Evolutionary conservation across 2,888 invertebrate species (phyloP).

Genomic region (Idaea straminata): DNA sequence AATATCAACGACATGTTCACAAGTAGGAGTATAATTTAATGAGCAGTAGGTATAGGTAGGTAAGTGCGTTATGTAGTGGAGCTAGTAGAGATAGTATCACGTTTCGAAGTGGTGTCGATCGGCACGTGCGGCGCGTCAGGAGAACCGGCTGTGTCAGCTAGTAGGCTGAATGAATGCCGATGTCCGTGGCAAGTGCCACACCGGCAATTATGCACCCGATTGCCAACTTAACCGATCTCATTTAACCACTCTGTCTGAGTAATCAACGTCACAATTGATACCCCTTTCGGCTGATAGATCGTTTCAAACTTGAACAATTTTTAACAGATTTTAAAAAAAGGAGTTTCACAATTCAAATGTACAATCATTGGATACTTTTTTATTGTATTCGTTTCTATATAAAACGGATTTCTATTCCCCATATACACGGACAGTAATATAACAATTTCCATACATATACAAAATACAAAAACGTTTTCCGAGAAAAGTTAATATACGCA

Average conservation of each 20-base stretch:
- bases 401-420: not conserved
- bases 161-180: constrained; percentile 45
- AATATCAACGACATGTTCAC: not conserved
- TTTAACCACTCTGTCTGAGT: constrained; percentile 30
- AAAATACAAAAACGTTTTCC: not conserved
- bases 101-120: constrained; percentile 62
- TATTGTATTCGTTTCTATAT: not conserved
- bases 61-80: constrained; percentile 12
- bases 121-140: constrained; percentile 72
- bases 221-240: constrained; percentile 60
- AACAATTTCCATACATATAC: not conserved
- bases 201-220: constrained; percentile 62
- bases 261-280: constrained; percentile 5
- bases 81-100: constrained; percentile 55
- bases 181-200: constrained; percentile 53
- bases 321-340: not conserved
- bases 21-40: constrained; percentile 9
- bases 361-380: not conserved
- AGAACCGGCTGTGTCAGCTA: constrained; percentile 59
- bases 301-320: constrained; percentile 1
- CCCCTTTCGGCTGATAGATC: constrained; percentile 5
- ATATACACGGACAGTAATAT: not conserved
- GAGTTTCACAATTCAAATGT: too few species aligned
- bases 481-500: not conserved
- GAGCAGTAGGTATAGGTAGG: constrained; percentile 6